Conservation (phyloP, 2,888 invertebrate species). For the Euplagia quadripunctaria region DNA sequence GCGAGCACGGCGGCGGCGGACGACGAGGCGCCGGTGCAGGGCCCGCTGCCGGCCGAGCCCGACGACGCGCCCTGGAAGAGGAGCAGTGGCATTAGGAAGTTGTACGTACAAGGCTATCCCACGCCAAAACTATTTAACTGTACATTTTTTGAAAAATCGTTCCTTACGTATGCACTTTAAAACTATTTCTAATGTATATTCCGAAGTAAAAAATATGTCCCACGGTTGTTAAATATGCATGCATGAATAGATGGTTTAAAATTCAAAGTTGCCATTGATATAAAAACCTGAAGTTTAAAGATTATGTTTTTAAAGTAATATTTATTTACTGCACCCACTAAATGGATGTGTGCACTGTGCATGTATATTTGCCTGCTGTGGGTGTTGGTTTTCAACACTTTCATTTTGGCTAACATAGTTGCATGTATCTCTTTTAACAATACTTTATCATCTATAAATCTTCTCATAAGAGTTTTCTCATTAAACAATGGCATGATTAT, state of each 20-base stretch:
- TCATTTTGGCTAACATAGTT: not conserved
- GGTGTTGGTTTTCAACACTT: not conserved
- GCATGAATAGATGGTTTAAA: not conserved
- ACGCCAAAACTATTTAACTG: not conserved
- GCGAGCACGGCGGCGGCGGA: conserved; percentile 74
- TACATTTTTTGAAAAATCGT: not conserved
- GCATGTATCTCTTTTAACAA: not conserved
- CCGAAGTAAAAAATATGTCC: not conserved
- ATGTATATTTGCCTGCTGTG: not conserved
- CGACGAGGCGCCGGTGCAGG: conserved; percentile 97
- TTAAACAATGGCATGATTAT: not conserved
- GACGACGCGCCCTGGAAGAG: conserved; percentile 98
- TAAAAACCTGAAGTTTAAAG: too few species aligned
- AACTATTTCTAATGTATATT: not conserved
- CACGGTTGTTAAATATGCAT: not conserved
- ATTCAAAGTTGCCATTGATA: too few species aligned
- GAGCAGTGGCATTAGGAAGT: conserved; percentile 96
- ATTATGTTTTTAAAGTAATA: too few species aligned
- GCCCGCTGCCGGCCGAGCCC: conserved; percentile 98
- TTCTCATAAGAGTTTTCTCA: not conserved
- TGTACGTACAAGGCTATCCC: conserved; percentile 88
- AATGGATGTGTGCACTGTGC: too few species aligned
- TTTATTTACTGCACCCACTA: not conserved
- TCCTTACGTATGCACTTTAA: not conserved
- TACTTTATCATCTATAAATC: not conserved